These are phyloP conservation scores for Zenarchopterus dispar DNA, from an alignment of 2,797 vertebrate genomes.

Conservation along the genomic window DNA sequence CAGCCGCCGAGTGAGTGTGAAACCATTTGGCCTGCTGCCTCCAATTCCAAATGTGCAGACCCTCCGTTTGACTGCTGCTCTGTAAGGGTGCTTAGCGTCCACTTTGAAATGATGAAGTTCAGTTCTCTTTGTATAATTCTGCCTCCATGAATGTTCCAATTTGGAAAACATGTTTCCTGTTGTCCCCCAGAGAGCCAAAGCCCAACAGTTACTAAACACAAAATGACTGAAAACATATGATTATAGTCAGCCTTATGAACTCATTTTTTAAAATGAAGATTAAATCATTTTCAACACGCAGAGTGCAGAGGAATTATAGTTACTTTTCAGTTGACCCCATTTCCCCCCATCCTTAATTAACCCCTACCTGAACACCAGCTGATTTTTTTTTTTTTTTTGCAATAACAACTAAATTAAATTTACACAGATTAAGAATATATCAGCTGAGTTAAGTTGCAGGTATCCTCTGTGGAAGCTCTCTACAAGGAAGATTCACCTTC, in stretches of 20 bases:
- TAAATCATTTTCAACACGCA: conserved; percentile 1
- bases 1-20: conserved; percentile 60
- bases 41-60: conserved; percentile 67
- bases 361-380: background rate
- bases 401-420: conserved; percentile 4
- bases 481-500: conserved; percentile 18
- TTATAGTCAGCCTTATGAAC: conserved; percentile 16
- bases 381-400: conserved; percentile 1
- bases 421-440: conserved; percentile 15
- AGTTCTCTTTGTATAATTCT: conserved; percentile 63
- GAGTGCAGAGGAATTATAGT: background rate
- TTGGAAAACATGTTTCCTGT: conserved; percentile 25
- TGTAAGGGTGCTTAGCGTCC: conserved; percentile 64
- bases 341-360: conserved; percentile 4
- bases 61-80: conserved; percentile 53
- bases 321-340: background rate
- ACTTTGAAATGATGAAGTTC: conserved; percentile 70
- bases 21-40: conserved; percentile 75
- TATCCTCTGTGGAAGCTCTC: conserved; percentile 3
- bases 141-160: conserved; percentile 49
- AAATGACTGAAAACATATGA: background rate
- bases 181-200: conserved; percentile 15
- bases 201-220: conserved; percentile 16
- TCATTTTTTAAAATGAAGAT: conserved; percentile 12
- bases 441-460: conserved; percentile 16